Base-by-base conservation (phyloP, 2,797 vertebrate species). In the Zenarchopterus dispar region DNA sequence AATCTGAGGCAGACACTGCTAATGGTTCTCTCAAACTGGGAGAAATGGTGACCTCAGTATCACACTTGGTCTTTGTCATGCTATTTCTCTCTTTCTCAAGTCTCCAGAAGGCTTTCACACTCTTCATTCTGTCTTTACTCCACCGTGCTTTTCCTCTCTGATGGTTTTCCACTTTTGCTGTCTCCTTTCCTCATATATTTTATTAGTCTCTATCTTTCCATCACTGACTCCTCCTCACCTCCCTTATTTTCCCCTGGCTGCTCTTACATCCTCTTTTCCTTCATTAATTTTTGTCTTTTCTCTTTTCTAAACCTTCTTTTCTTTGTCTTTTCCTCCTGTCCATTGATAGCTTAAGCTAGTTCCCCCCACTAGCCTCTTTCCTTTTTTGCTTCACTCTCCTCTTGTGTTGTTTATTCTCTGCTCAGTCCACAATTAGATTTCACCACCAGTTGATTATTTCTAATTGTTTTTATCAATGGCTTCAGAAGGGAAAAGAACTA, bases 1-100 rank as follows among this genome's bases (percentile, higher is more conserved):
- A 93, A 89, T 95, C 91, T 93, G 81, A 6, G 22, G 84, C 93
- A 94, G 91, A 91, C 93, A 81, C 68, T 48, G 58, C 85, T 96
- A 94, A 95, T 95, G 93, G 90, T 77, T 65, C 70, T 75, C 84
- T 82, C 88, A 67, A 62, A 73, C 90, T 86, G 89, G 87, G 86
- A 85, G 76, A n/a, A 66, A 82, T 75, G 74, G 75, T 83, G 78
- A 75, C 83, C 79, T 76, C 42, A 13, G 73, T 49, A 67, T 56
- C n/a, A n/a, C 54, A 49, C 22, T 23, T 13, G 23, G n/a, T 47
- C 50, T 39, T 46, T 39, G 39, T 33, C 5, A 15, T 21, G 16
- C 44, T 33, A 42, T 46, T 21, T 36, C 54, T 53, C 26, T 59
- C 17, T 26, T 2, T 48, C 45, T 54, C 59, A 51, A 53, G 33